Evolutionary conservation across 2,888 invertebrate species (phyloP), one percentile per base, ranked within the genome.

Genomic region (Notodonta dromedarius): DNA sequence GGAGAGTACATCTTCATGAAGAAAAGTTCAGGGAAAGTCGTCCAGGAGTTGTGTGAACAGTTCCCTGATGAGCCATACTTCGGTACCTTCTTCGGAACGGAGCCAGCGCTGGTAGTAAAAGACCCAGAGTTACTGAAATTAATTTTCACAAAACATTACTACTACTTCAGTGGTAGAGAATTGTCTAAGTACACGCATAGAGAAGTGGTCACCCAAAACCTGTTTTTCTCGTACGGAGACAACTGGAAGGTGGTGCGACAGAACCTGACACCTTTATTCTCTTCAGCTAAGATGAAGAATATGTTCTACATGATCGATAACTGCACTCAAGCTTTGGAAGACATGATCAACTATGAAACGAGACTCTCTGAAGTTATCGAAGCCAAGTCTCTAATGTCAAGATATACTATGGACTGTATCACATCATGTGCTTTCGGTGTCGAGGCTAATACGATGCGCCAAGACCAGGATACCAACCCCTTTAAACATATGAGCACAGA

Each of bases 31-130:
- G 67, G 67, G 0, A 35, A 69, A 5, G 63, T 78, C 0, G 58
- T 69, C 0, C 66, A 76, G n/a, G 70, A 75, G 3, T 73, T 86
- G 11, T 82, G 81, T 56, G 57, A 72, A 24, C 59, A 74, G 40
- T 82, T 79, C 32, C 76, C 78, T 0, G 60, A 79, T 5, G 80
- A 73, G 12, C 82, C 84, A 0, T 76, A 79, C 54, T 60, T 87
- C 4, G 86, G 87, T 2, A 75, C 78, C 0, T 86, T 67, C 52
- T 83, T 75, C 40, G 84, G 84, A 0, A 81, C 84, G 0, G 80
- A 84, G 42, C 84, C 85, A 0, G 77, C 76, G 0, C 69, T 79
- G 6, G 66, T 79, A 0, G 59, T 80, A 4, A 71, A 73, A 35
- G 76, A 76, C 16, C 81, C 79, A 3, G 74, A 79, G 13, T 53